Evolutionary conservation across 1,140 invertebrate species (phyloP), one percentile per base, ranked within the genome.

Genomic region (Drosophila trapezifrons): DNA sequence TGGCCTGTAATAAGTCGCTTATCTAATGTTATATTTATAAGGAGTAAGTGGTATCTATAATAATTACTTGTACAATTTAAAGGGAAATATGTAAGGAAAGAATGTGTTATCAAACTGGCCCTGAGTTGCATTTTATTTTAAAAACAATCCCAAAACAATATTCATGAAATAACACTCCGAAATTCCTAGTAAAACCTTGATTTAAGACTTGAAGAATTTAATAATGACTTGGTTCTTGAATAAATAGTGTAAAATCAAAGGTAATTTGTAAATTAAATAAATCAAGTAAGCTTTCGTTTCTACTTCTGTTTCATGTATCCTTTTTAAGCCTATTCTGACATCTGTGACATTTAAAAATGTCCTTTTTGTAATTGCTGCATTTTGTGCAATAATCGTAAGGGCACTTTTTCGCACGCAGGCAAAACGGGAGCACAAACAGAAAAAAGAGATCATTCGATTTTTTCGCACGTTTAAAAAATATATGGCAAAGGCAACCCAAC

Each of bases 401-500:
- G 3, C 52, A 55, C 18, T 54, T 54, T 52, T 54, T 20, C 20
- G 20, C 9, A 67, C 20, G 15, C 18, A 38, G 60, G 32, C 32
- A 40, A 47, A 55, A 38, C 56, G 45, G 32, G 60, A 43, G 52
- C 54, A 63, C 15, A 5, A 25, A 15, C 47, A 40, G 2, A 57
- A n/a, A 37, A 9, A 40, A 57, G 8, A 57, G 52, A 58, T 32
- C 18, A 58, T 3, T 40, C 18, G 6, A 12, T 45, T 22, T 73
- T 67, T 76, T 66, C 62, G 54, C 73, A 76, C 69, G 69, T 71
- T 71, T 58, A 49, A 71, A 71, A 47, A 7, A 29, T 51, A 29
- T 47, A 43, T 15, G n/a, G n/a, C n/a, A n/a, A 45, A 55, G 15
- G 49, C 80, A 4, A 9, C 29, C 8, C 29, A 83, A 83, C 80